Evolutionary conservation across 2,113 vertebrate species (phyloP).

Genomic region (Formicarius rufipectus): DNA sequence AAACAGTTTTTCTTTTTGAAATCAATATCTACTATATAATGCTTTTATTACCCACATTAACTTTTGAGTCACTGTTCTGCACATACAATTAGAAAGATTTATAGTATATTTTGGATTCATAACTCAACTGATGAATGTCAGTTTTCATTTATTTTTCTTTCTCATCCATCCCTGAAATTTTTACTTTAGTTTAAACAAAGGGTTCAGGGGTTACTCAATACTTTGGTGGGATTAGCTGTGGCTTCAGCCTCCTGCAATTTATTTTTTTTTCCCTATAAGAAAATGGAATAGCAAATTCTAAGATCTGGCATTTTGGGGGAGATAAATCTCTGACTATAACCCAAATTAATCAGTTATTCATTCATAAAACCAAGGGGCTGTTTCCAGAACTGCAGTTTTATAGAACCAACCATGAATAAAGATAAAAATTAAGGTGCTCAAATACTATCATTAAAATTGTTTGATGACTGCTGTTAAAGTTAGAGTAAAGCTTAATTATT

Average conservation of each 20-base stretch:
- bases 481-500: neutral
- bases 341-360: neutral
- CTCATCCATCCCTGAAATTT: constrained; percentile 30
- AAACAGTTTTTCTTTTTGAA: neutral
- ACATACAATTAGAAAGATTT: neutral
- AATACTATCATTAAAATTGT: neutral
- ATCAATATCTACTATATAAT: neutral
- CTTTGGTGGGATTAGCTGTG: neutral
- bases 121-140: neutral
- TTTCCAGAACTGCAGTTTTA: neutral
- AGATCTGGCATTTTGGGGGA: neutral
- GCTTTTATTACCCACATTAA: neutral
- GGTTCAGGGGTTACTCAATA: neutral
- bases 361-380: neutral
- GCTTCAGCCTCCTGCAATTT: neutral
- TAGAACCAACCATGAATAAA: neutral
- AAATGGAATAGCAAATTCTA: neutral
- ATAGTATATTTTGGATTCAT: neutral
- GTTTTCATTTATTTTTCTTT: constrained; percentile 22
- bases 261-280: neutral
- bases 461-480: neutral
- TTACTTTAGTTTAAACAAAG: neutral
- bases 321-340: neutral
- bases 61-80: neutral
- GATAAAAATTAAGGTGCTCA: neutral